phyloP scores from a whole-genome alignment of 2,113 vertebrate species.

The Mionectes macconnelli region DNA sequence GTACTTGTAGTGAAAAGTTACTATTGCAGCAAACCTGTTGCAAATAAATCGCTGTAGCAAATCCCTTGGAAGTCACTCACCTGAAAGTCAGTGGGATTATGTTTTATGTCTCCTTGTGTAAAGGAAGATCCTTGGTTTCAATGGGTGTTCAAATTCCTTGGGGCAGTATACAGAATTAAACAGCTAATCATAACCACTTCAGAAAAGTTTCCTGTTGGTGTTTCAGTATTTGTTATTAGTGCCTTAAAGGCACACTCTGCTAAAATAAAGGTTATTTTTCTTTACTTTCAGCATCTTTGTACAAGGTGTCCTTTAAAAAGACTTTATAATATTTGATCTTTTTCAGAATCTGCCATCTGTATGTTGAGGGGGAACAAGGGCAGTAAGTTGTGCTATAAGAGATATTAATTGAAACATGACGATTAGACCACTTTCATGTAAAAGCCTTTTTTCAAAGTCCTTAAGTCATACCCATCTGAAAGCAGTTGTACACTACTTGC shows the following conservation, averaged over 20 bases:
- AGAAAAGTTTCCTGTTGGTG: not conserved
- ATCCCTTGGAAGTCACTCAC: constrained; percentile 16
- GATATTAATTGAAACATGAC: not conserved
- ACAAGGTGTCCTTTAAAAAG: not conserved
- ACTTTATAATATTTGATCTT: not conserved
- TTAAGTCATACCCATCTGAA: not conserved
- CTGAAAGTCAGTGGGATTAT: constrained; percentile 5
- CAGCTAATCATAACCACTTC: not conserved
- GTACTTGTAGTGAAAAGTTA: constrained; percentile 40
- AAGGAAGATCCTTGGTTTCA: constrained; percentile 26
- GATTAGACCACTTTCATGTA: not conserved
- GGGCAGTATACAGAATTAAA: not conserved
- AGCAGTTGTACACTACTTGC: not conserved
- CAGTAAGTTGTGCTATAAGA: not conserved
- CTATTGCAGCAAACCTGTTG: constrained; percentile 39
- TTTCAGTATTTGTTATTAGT: constrained; percentile 6
- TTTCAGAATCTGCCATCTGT: not conserved
- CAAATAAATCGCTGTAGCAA: constrained; percentile 19
- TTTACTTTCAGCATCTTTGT: not conserved
- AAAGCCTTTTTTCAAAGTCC: not conserved
- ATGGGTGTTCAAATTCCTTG: not conserved
- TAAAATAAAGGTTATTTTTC: not conserved
- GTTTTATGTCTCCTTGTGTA: not conserved
- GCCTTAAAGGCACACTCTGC: not conserved
- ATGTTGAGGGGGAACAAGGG: not conserved